Conservation (phyloP, 2,113 vertebrate genomes). For the Leptosomus discolor region DNA sequence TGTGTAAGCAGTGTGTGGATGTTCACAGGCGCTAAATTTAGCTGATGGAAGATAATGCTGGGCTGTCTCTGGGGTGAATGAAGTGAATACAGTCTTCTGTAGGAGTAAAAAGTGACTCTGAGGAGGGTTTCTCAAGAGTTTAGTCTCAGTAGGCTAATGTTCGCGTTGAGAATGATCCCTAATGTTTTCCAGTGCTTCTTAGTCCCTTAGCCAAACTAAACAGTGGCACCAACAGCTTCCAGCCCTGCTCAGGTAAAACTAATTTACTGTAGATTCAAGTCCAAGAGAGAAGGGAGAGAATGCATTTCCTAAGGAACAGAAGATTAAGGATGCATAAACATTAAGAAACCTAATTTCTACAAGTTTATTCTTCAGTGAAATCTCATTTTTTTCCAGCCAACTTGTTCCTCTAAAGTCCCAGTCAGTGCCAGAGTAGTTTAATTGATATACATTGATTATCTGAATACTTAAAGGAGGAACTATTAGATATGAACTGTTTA, state of each 20-base stretch:
- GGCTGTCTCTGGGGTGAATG: neutral
- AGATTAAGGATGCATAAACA: neutral
- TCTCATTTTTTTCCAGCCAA: neutral
- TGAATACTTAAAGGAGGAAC: neutral
- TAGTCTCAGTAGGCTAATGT: neutral
- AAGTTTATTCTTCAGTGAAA: neutral
- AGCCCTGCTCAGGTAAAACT: neutral
- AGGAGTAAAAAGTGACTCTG: neutral
- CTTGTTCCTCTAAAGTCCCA: neutral
- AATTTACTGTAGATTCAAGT: neutral
- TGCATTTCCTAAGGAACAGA: neutral
- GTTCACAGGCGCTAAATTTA: neutral
- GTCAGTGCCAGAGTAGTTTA: neutral
- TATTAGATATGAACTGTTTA: neutral
- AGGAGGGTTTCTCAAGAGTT: neutral
- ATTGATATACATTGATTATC: neutral
- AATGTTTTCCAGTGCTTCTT: neutral
- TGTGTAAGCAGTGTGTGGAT: neutral
- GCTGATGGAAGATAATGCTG: neutral
- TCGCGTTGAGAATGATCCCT: neutral
- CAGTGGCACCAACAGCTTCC: neutral
- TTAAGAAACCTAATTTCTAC: neutral
- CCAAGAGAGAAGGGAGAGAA: neutral
- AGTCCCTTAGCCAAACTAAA: neutral
- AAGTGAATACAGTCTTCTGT: neutral